Conservation (phyloP, 2,113 vertebrate species). For the Romanogobio albipinnatus region DNA sequence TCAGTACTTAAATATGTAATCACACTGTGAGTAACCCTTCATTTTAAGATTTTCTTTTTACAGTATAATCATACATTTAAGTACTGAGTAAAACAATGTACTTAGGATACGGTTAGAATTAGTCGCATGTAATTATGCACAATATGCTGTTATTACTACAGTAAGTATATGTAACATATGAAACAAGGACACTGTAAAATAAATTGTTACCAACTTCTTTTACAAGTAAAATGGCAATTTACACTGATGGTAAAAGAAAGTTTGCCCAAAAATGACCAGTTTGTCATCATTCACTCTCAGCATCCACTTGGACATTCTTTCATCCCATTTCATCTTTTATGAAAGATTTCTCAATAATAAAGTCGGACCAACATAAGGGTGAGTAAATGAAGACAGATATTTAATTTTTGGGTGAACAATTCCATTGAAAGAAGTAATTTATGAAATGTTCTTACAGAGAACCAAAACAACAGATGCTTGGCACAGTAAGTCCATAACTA, state of each 20-base stretch:
- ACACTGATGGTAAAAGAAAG: not conserved
- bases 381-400: not conserved
- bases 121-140: too few relatives aligned
- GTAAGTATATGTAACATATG: too few relatives aligned
- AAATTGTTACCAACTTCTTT: too few relatives aligned
- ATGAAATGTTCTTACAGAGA: not conserved
- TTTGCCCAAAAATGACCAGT: not conserved
- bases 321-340: not conserved
- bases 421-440: not conserved
- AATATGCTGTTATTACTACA: too few relatives aligned
- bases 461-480: slow-evolving; percentile 37
- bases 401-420: not conserved
- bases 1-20: too few relatives aligned
- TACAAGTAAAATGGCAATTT: not conserved
- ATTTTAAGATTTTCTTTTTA: too few relatives aligned
- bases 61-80: too few relatives aligned
- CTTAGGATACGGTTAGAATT: too few relatives aligned
- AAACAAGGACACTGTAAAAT: too few relatives aligned
- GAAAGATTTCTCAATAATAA: not conserved
- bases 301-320: not conserved
- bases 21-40: too few relatives aligned
- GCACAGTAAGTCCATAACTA: slow-evolving; percentile 21
- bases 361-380: not conserved
- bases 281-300: not conserved
- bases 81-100: too few relatives aligned